Percentiles rank a stretch among this genome's conserved stretches.
phyloP scores from a whole-genome alignment of 2,113 vertebrate species.

The Megaptera novaeangliae region DNA sequence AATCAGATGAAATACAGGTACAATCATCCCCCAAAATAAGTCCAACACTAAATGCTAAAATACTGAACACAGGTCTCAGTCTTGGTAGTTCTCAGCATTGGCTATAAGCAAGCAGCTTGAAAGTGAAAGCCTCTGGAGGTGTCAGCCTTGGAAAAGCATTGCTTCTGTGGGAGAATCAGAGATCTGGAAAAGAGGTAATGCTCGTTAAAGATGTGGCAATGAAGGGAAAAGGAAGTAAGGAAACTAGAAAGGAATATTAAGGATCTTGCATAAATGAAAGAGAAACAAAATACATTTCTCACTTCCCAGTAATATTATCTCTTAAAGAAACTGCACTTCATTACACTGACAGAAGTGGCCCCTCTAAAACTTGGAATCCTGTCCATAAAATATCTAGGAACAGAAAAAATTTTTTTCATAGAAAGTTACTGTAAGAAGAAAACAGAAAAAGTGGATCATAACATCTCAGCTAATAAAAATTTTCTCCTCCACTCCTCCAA shows the following conservation, averaged over 20 bases:
- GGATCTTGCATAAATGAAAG: background rate
- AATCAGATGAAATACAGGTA: background rate
- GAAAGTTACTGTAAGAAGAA: background rate
- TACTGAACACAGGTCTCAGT: background rate
- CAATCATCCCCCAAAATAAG: background rate
- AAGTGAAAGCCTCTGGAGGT: background rate
- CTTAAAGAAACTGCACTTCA: background rate
- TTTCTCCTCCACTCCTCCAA: background rate
- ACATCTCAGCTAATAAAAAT: background rate
- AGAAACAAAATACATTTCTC: background rate
- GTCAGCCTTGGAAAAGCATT: background rate
- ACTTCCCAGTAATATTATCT: background rate
- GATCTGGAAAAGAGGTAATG: background rate
- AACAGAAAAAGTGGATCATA: background rate
- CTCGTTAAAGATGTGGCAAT: background rate
- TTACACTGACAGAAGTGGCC: background rate
- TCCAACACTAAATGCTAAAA: background rate
- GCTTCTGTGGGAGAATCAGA: background rate
- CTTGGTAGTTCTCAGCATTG: background rate
- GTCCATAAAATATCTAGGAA: background rate
- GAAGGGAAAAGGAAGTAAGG: background rate
- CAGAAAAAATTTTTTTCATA: background rate
- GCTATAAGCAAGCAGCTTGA: background rate
- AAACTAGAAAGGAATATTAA: background rate
- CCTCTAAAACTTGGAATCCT: background rate